These are phyloP conservation scores for Hylyphantes graminicola DNA, from an alignment of 1,140 invertebrate species.

Conservation along the genomic window DNA sequence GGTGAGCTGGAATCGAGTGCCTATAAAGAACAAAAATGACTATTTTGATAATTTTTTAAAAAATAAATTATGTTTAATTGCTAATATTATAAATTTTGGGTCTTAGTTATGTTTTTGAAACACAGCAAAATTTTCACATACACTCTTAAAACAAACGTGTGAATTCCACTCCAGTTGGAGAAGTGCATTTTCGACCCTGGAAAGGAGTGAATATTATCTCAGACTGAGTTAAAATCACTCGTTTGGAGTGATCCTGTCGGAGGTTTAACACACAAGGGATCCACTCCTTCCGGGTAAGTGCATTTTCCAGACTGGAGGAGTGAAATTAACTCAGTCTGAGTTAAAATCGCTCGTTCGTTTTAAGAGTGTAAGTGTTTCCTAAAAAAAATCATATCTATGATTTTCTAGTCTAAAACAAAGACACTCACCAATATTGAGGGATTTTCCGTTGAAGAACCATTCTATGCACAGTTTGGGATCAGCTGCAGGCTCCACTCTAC, in stretches of 20 bases:
- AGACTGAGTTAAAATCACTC: too few species aligned
- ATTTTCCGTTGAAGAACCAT: conserved; percentile 94
- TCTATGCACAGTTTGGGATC: conserved; percentile 95
- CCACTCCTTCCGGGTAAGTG: too few species aligned
- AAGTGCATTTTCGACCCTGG: too few species aligned
- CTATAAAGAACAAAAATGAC: conserved; percentile 78
- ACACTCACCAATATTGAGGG: conserved; percentile 78
- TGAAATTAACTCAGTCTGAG: too few species aligned
- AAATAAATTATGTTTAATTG: background rate
- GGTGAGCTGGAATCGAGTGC: conserved; percentile 90
- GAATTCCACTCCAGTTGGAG: background rate
- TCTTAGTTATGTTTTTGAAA: background rate
- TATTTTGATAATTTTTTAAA: background rate
- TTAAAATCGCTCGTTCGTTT: too few species aligned
- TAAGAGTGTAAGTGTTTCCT: too few species aligned
- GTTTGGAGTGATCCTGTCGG: too few species aligned
- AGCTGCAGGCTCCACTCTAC: conserved; percentile 92
- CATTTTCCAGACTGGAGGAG: too few species aligned
- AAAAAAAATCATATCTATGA: background rate
- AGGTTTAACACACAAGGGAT: too few species aligned
- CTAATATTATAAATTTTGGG: background rate
- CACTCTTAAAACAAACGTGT: background rate
- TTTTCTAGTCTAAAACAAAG: background rate
- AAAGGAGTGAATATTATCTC: too few species aligned
- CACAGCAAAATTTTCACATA: too few species aligned